Evolutionary conservation across 2,888 invertebrate species (phyloP), one percentile per base, ranked within the genome.

Genomic region (Physocephala rufipes): DNA sequence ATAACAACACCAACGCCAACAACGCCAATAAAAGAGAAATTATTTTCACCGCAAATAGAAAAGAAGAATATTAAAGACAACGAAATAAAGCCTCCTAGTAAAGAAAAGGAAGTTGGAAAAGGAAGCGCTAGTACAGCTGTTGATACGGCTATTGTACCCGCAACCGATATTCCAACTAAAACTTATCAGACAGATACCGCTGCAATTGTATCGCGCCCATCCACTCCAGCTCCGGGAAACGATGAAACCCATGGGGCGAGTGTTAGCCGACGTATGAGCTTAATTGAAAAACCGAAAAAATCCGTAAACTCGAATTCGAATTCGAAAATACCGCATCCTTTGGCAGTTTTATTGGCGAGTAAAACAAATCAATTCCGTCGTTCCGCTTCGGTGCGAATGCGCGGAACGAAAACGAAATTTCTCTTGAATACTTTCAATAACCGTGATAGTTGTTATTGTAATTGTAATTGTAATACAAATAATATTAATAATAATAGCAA

Each of bases 321-420:
- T 76, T 80, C 81, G 73, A 79, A 79, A 77, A 78, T 79, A 73
- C 81, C 79, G 72, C 76, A 77, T 67, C 78, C 78, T 28, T 75
- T 79, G 19, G 75, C 78, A 66, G 77, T 77, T 43, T 78, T 75
- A 12, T 62, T 64, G 36, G 69, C 67, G 61, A 71, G 70, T 64
- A 76, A 78, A 21, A 71, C 73, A 67, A 78, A 80, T 76, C 77
- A 86, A 81, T 89, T 92, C 84, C 89, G 89, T 75, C 90, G 91
- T 83, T 89, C 91, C 78, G 87, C 88, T 71, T 91, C 91, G 84
- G 84, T 91, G 89, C 90, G 91, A 82, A 83, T 91, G 89, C 91
- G 91, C 86, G 90, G 90, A 81, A 90, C 80, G 69, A 82, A 84
- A 74, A 90, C 87, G 78, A 80, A 80, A 74, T 77, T 83, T 74